Evolutionary conservation across 2,888 invertebrate genomes (phyloP).

Genomic region (Chrysotoxum bicinctum): DNA sequence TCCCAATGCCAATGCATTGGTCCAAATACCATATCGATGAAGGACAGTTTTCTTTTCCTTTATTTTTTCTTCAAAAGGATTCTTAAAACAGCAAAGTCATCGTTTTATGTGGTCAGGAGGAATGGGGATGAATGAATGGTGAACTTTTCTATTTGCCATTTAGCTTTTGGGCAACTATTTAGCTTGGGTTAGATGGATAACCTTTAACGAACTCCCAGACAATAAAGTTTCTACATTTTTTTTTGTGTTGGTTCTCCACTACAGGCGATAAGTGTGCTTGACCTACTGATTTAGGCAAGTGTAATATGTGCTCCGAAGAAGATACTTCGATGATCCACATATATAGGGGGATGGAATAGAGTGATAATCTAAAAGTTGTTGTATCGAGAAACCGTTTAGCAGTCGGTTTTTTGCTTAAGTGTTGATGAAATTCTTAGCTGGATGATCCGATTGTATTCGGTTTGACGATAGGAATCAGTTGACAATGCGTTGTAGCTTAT

Average conservation of each 20-base stretch:
- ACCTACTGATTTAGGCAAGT: slow-evolving; percentile 42
- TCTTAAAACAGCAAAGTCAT: slow-evolving; percentile 69
- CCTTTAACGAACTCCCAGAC: slow-evolving; percentile 44
- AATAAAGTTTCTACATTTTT: slow-evolving; percentile 47
- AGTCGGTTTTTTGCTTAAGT: slow-evolving; percentile 48
- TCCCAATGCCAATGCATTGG: slow-evolving; percentile 31
- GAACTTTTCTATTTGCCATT: slow-evolving; percentile 69
- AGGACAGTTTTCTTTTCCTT: background rate
- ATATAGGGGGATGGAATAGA: slow-evolving; percentile 33
- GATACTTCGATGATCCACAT: slow-evolving; percentile 26
- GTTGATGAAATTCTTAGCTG: slow-evolving; percentile 44
- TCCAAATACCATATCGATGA: slow-evolving; percentile 17
- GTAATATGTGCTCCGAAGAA: background rate
- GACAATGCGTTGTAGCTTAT: slow-evolving; percentile 17
- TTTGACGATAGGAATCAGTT: slow-evolving; percentile 42
- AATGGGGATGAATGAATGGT: background rate
- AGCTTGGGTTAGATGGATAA: slow-evolving; percentile 31
- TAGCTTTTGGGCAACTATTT: slow-evolving; percentile 66
- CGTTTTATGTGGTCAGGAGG: slow-evolving; percentile 18
- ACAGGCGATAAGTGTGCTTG: slow-evolving; percentile 56
- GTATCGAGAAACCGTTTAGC: slow-evolving; percentile 60
- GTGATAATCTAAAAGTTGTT: slow-evolving; percentile 61
- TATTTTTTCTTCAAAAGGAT: slow-evolving; percentile 5
- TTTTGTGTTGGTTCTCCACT: background rate
- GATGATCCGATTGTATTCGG: slow-evolving; percentile 34